A percentile compares a stretch with the other conserved stretches of the same genome.
phyloP scores from a whole-genome alignment of 2,888 invertebrate species.

The Hemithea aestivaria region DNA sequence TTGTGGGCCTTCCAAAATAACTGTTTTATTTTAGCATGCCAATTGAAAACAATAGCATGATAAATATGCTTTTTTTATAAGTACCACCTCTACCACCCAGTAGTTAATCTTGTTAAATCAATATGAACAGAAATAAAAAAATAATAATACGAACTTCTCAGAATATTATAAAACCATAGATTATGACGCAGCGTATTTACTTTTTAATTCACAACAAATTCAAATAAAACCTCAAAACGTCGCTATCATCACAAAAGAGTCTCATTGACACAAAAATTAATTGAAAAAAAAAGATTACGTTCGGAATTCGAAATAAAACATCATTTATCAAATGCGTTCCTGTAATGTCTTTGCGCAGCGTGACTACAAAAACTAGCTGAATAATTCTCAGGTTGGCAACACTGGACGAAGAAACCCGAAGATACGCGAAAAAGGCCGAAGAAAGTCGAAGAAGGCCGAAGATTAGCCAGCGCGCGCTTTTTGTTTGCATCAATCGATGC shows the following conservation, averaged over 20 bases:
- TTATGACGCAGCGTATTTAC: slow-evolving; percentile 51
- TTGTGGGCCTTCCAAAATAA: no score
- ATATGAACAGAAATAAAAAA: slow-evolving; percentile 50
- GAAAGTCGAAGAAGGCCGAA: slow-evolving; percentile 68
- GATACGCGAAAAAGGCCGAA: slow-evolving; percentile 60
- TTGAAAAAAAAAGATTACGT: slow-evolving; percentile 41
- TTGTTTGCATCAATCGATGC: slow-evolving; percentile 79
- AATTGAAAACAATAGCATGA: no score
- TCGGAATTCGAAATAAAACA: slow-evolving; percentile 50
- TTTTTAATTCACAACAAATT: slow-evolving; percentile 51
- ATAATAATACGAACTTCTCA: slow-evolving; percentile 47
- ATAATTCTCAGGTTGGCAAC: slow-evolving; percentile 70
- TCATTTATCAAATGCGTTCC: slow-evolving; percentile 76
- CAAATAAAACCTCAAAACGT: slow-evolving; percentile 41
- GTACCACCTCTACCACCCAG: no score
- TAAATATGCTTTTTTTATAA: no score
- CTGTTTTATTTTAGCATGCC: no score
- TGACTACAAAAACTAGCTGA: slow-evolving; percentile 75
- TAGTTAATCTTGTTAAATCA: slow-evolving; percentile 51
- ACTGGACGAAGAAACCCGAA: slow-evolving; percentile 65
- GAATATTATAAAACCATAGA: slow-evolving; percentile 50
- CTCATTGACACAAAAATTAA: slow-evolving; percentile 62
- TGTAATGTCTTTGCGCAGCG: slow-evolving; percentile 74
- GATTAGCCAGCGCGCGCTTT: slow-evolving; percentile 76
- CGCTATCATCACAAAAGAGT: slow-evolving; percentile 49